These are phyloP conservation scores for Drosophila sp. DNA, from an alignment of 1,140 invertebrate genomes.

Conservation along the genomic window DNA sequence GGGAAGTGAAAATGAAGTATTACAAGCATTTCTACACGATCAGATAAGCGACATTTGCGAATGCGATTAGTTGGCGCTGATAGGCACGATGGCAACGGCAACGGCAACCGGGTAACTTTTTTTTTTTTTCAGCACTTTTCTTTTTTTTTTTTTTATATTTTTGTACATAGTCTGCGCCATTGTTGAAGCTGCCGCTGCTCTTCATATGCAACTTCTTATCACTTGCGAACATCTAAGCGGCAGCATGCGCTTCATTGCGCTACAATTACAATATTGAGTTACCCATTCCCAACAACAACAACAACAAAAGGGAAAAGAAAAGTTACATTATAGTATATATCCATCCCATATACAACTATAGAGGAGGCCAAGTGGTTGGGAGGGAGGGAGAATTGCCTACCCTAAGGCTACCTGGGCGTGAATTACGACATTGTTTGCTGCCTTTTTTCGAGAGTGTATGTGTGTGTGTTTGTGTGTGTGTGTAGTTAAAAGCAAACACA, in stretches of 20 bases:
- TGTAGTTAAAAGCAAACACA: conserved; percentile 37
- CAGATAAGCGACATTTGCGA: conserved; percentile 82
- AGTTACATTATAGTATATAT: conserved; percentile 53
- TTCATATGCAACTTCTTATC: conserved; percentile 81
- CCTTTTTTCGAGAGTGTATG: conserved; percentile 37
- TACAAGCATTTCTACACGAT: conserved; percentile 83
- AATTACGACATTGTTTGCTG: conserved; percentile 76
- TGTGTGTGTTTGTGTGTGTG: background rate
- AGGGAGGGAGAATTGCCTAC: conserved; percentile 1
- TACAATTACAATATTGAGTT: conserved; percentile 83
- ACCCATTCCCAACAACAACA: conserved; percentile 71
- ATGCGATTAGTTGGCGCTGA: conserved; percentile 81
- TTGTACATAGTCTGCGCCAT: conserved; percentile 39
- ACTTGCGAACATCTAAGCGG: conserved; percentile 81
- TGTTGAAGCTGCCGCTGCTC: conserved; percentile 62
- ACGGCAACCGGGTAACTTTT: conserved; percentile 46
- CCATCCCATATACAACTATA: conserved; percentile 12
- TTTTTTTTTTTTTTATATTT: conserved; percentile 27
- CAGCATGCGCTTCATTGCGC: conserved; percentile 82
- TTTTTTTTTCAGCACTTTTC: conserved; percentile 20
- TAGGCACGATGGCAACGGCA: conserved; percentile 57
- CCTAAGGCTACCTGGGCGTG: conserved; percentile 71
- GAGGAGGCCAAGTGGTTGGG: background rate
- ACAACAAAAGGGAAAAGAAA: conserved; percentile 44
- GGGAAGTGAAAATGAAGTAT: conserved; percentile 82